A percentile compares a stretch with the other conserved stretches of the same genome.
These are phyloP conservation scores for Abrostola triplasia DNA, from an alignment of 2,888 invertebrate species.

Conservation along the genomic window DNA sequence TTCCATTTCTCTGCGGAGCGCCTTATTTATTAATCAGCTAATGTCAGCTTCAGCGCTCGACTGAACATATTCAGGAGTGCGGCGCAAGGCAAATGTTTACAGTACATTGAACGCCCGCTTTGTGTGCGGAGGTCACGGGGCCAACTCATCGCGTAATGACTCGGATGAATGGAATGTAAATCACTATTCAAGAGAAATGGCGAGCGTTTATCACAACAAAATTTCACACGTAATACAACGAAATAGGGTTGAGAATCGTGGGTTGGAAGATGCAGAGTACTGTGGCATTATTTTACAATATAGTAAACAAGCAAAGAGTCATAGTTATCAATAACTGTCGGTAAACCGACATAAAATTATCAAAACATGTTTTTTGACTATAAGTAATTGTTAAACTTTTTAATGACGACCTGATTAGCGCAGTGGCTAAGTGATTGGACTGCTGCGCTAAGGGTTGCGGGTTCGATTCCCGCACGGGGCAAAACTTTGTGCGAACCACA, in stretches of 20 bases:
- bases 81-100: slow-evolving; percentile 8
- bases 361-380: too few relatives aligned
- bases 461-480: too few relatives aligned
- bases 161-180: slow-evolving; percentile 16
- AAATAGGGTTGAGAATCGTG: slow-evolving; percentile 7
- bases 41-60: slow-evolving; percentile 1
- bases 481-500: too few relatives aligned
- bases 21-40: slow-evolving; percentile 16
- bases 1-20: neutral
- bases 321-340: neutral
- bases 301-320: slow-evolving; percentile 1
- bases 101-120: slow-evolving; percentile 8
- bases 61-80: neutral
- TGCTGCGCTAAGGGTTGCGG: too few relatives aligned
- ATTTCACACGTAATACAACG: neutral
- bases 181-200: slow-evolving; percentile 3
- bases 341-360: too few relatives aligned
- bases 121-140: slow-evolving; percentile 7
- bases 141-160: slow-evolving; percentile 16
- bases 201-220: neutral
- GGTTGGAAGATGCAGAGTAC: neutral
- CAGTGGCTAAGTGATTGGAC: too few relatives aligned
- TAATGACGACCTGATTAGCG: too few relatives aligned
- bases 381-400: too few relatives aligned
- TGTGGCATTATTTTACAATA: slow-evolving; percentile 2